Evolutionary conservation across 2,797 vertebrate species (phyloP).

Genomic region (Anableps anableps): DNA sequence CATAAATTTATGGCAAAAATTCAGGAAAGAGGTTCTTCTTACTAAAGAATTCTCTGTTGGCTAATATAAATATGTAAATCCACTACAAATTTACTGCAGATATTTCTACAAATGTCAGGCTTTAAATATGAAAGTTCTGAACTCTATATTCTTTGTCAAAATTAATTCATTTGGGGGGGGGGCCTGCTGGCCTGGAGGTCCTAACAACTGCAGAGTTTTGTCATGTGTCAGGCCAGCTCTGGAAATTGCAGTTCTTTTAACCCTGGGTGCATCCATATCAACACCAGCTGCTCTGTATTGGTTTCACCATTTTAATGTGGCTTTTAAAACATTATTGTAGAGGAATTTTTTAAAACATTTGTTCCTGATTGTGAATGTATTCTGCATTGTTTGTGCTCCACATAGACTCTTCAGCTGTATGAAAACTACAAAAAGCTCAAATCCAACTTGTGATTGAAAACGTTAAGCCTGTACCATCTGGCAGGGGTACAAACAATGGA

Average conservation of each 20-base stretch:
- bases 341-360: neutral
- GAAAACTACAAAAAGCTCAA: neutral
- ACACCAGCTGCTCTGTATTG: neutral
- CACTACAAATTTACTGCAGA: neutral
- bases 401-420: neutral
- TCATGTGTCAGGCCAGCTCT: neutral
- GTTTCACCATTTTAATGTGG: neutral
- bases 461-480: neutral
- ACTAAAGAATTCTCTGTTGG: neutral
- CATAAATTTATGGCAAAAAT: constrained; percentile 5
- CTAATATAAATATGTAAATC: neutral
- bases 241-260: neutral
- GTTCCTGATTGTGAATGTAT: neutral
- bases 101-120: neutral
- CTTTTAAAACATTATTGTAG: neutral
- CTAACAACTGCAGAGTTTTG: neutral
- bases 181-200: neutral
- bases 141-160: neutral
- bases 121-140: neutral
- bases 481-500: neutral
- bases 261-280: neutral
- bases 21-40: neutral
- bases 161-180: neutral
- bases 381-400: neutral
- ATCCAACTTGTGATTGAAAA: neutral